These are phyloP conservation scores for Notospermus geniculatus DNA, from an alignment of 1,140 invertebrate species.

Conservation along the genomic window DNA sequence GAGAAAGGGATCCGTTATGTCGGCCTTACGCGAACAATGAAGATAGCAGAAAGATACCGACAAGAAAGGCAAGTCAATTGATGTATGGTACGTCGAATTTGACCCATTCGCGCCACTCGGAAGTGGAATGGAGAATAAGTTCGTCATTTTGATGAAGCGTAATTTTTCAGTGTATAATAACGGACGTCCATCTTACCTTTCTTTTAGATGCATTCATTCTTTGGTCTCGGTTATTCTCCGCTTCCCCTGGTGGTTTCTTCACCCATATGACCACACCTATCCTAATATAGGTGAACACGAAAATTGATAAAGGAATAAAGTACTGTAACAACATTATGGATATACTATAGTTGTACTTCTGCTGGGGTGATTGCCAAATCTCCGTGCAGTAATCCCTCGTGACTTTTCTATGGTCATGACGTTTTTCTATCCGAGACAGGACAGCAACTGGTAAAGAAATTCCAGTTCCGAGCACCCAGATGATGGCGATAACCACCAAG, in stretches of 20 bases:
- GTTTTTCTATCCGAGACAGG: constrained; percentile 56
- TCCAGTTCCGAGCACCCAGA: constrained; percentile 75
- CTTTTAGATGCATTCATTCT: constrained; percentile 81
- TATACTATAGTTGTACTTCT: constrained; percentile 71
- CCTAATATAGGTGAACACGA: constrained; percentile 81
- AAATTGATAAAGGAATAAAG: constrained; percentile 75
- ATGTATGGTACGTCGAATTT: no score
- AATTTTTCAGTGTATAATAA: no score
- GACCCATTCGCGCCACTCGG: no score
- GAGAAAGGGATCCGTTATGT: no score
- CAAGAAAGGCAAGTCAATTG: no score
- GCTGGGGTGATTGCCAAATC: constrained; percentile 31
- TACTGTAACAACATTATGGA: constrained; percentile 81
- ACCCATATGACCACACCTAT: constrained; percentile 88
- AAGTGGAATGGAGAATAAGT: no score
- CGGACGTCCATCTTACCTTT: constrained; percentile 76
- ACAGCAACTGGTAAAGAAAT: constrained; percentile 79
- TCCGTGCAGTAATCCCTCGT: no score
- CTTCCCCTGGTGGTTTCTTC: constrained; percentile 79
- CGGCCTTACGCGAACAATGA: no score
- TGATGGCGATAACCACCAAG: constrained; percentile 68
- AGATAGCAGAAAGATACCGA: no score
- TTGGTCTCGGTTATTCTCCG: constrained; percentile 75
- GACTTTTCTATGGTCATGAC: no score
- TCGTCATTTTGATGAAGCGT: no score